Percentiles rank a stretch among this genome's conserved stretches.
phyloP scores from a whole-genome alignment of 1,140 invertebrate species.

The Caligus rogercresseyi region DNA sequence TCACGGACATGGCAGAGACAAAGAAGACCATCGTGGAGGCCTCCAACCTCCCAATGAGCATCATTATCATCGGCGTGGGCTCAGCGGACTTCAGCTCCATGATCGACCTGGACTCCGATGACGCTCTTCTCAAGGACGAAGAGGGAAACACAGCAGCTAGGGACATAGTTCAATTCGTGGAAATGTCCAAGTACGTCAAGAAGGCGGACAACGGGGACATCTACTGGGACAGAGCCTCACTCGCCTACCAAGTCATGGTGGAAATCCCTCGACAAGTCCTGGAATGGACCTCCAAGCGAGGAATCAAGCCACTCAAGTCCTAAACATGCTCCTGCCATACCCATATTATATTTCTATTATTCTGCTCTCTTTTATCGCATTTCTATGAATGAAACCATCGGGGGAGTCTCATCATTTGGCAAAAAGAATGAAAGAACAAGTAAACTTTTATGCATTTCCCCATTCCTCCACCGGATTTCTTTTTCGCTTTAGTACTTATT shows the following conservation, averaged over 20 bases:
- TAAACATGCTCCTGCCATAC: constrained; percentile 8
- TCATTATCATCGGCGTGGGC: constrained; percentile 40
- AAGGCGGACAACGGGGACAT: neutral
- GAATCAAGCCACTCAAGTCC: constrained; percentile 1
- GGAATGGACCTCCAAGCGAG: neutral
- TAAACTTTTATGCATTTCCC: no score
- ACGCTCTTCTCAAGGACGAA: constrained; percentile 32
- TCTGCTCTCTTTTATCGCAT: no score
- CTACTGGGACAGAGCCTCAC: neutral
- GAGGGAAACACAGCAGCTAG: constrained; percentile 31
- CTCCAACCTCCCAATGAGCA: constrained; percentile 38
- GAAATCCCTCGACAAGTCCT: constrained; percentile 10
- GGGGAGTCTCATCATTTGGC: no score
- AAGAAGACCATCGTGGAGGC: constrained; percentile 34
- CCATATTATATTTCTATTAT: no score
- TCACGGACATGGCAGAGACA: constrained; percentile 32
- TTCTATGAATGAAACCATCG: no score
- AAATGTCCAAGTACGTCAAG: constrained; percentile 22
- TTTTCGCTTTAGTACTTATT: no score
- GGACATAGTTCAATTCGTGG: constrained; percentile 31
- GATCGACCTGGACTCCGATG: constrained; percentile 32
- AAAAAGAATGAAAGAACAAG: no score
- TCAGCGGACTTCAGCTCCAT: constrained; percentile 32
- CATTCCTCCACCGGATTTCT: no score
- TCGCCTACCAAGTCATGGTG: neutral